These are phyloP conservation scores for Conger conger DNA, from an alignment of 2,113 vertebrate species.

Conservation along the genomic window DNA sequence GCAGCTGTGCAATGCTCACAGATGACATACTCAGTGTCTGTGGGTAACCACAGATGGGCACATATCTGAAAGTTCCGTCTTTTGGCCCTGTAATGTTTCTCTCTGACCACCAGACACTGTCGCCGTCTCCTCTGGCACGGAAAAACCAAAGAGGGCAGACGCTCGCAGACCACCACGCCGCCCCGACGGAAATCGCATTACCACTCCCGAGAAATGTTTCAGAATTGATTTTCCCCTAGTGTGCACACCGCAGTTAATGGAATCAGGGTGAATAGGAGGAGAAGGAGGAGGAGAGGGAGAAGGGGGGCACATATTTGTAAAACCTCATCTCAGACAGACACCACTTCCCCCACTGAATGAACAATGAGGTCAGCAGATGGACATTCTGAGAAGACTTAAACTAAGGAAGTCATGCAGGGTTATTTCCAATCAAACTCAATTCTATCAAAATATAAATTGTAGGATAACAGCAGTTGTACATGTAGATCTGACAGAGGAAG, in stretches of 20 bases:
- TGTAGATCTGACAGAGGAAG: not conserved
- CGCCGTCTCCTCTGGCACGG: not conserved
- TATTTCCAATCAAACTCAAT: not conserved
- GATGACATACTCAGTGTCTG: not conserved
- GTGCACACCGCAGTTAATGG: conserved; percentile 21
- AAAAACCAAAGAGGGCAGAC: not conserved
- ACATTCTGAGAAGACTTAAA: not conserved
- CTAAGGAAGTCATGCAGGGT: not conserved
- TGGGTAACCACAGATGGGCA: not conserved
- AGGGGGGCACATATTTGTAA: not conserved
- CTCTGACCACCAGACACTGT: not conserved
- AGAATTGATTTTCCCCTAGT: not conserved
- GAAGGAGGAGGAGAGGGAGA: no score
- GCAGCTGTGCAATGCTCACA: not conserved
- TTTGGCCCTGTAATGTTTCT: not conserved
- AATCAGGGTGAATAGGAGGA: not conserved
- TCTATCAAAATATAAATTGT: not conserved
- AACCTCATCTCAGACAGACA: conserved; percentile 1
- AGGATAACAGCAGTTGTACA: not conserved
- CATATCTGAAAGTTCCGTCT: not conserved
- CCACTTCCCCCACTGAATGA: not conserved
- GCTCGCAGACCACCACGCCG: not conserved
- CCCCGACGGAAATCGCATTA: not conserved
- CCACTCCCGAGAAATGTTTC: not conserved
- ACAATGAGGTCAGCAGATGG: conserved; percentile 1